Conservation (phyloP, 2,797 vertebrate genomes). For the Amphiprion clarkii region DNA sequence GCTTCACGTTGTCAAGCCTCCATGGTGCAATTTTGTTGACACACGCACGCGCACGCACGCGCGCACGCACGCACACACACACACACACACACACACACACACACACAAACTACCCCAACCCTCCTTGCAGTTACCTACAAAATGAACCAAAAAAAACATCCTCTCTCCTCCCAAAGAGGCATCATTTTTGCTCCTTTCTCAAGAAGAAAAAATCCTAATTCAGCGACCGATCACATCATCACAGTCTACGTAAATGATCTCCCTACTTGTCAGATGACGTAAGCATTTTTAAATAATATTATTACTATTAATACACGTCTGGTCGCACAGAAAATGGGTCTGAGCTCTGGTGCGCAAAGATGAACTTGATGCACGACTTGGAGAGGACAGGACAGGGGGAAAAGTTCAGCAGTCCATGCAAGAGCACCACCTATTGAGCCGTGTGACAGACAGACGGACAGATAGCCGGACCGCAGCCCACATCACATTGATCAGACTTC, state of each 20-base stretch:
- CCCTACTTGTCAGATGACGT: conserved; percentile 70
- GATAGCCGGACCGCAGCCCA: conserved; percentile 44
- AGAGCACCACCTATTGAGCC: conserved; percentile 79
- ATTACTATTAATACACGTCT: conserved; percentile 65
- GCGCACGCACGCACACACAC: too few relatives aligned
- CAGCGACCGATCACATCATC: conserved; percentile 53
- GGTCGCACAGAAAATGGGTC: conserved; percentile 41
- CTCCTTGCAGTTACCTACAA: conserved; percentile 34
- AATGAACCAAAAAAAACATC: conserved; percentile 25
- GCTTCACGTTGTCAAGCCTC: conserved; percentile 67
- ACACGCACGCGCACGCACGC: neutral
- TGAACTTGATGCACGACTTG: conserved; percentile 44
- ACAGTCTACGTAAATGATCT: conserved; percentile 47
- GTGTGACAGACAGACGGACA: conserved; percentile 45
- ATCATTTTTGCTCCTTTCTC: conserved; percentile 47
- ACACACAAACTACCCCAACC: neutral
- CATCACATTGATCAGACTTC: conserved; percentile 34
- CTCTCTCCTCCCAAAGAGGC: conserved; percentile 39
- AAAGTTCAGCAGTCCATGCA: conserved; percentile 72
- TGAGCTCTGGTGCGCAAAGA: conserved; percentile 23
- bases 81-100: conserved; percentile 1
- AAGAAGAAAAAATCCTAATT: conserved; percentile 20
- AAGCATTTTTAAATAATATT: conserved; percentile 37
- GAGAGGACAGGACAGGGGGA: conserved; percentile 55
- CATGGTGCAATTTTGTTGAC: conserved; percentile 68